A percentile compares a stretch with the other conserved stretches of the same genome.
phyloP scores from a whole-genome alignment of 64 coral and sea anemone species.

The Actinia tenebrosa region DNA sequence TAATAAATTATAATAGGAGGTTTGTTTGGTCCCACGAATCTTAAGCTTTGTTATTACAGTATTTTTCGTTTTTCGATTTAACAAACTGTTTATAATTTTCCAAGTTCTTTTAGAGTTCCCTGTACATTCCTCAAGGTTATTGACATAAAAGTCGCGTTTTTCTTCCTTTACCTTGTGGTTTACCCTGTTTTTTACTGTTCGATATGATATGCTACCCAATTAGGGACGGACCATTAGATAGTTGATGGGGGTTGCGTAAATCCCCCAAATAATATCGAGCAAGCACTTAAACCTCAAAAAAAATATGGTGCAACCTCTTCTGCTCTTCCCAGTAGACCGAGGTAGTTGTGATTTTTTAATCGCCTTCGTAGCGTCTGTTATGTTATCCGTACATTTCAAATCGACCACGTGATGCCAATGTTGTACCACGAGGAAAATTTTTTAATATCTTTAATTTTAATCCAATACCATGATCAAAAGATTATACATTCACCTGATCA shows the following conservation, averaged over 20 bases:
- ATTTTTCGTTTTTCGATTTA: background rate
- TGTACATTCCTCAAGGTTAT: background rate
- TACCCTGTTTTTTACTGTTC: background rate
- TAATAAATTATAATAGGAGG: background rate
- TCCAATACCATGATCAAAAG: background rate
- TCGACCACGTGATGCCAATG: too few relatives aligned
- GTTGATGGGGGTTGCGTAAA: too few relatives aligned
- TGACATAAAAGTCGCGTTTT: background rate
- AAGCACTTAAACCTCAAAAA: too few relatives aligned
- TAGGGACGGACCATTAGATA: background rate
- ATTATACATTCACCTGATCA: conserved; percentile 53
- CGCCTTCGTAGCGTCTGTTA: too few relatives aligned
- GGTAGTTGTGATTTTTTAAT: too few relatives aligned
- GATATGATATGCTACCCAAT: background rate
- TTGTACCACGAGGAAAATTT: too few relatives aligned
- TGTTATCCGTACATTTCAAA: too few relatives aligned
- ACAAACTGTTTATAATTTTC: background rate
- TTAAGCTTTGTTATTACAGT: background rate
- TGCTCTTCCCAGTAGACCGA: too few relatives aligned
- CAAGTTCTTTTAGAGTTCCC: background rate
- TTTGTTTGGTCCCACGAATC: background rate
- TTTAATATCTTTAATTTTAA: too few relatives aligned
- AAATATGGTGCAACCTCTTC: too few relatives aligned
- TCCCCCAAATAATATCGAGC: too few relatives aligned
- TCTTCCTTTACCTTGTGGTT: background rate